Percentiles rank a stretch among this genome's conserved stretches.
phyloP scores from a whole-genome alignment of 2,888 invertebrate species.

The Theretra japonica region DNA sequence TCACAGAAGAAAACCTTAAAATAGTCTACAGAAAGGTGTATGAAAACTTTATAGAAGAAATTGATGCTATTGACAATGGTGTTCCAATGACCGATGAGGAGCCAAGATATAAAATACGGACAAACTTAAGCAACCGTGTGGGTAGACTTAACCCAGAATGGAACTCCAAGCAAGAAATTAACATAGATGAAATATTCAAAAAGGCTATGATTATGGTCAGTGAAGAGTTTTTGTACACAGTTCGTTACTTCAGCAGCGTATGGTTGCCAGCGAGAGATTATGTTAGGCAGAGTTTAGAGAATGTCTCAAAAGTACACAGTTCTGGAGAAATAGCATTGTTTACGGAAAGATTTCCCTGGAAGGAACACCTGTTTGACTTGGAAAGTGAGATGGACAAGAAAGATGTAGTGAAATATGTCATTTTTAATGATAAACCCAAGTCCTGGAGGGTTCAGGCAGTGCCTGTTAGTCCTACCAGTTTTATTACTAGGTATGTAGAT shows the following conservation, averaged over 20 bases:
- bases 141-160: constrained; percentile 92
- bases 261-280: constrained; percentile 95
- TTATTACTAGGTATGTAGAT: constrained; percentile 85
- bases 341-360: constrained; percentile 92
- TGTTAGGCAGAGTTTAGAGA: constrained; percentile 89
- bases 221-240: constrained; percentile 89
- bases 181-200: constrained; percentile 87
- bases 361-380: constrained; percentile 92
- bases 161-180: constrained; percentile 86
- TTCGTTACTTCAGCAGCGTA: constrained; percentile 86
- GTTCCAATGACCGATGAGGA: constrained; percentile 91
- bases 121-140: constrained; percentile 91
- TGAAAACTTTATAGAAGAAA: constrained; percentile 94
- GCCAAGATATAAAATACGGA: constrained; percentile 90
- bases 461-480: constrained; percentile 89
- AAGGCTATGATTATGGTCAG: constrained; percentile 92
- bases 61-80: constrained; percentile 99
- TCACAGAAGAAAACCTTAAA: constrained; percentile 79
- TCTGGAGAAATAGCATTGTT: constrained; percentile 94
- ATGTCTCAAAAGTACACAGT: constrained; percentile 87
- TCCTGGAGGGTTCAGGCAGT: constrained; percentile 95
- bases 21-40: constrained; percentile 90
- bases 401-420: constrained; percentile 87
- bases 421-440: constrained; percentile 87
- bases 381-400: constrained; percentile 89